Percentiles rank a stretch among this genome's conserved stretches.
Conservation (phyloP, 2,113 vertebrate species). For the Scytalopus superciliaris region DNA sequence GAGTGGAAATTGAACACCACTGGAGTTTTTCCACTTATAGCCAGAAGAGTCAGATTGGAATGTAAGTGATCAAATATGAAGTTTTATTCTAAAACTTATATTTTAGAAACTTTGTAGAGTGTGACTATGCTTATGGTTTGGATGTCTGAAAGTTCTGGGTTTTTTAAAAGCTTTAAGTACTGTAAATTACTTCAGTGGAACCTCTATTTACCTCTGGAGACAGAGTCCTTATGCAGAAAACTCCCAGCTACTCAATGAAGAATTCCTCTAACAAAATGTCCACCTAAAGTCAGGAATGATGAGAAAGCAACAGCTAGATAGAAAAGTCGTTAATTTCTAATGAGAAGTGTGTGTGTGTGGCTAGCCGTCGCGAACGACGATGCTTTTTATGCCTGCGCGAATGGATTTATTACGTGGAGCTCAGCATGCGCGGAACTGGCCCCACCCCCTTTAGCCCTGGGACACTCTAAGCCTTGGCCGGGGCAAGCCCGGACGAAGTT, state of each 20-base stretch:
- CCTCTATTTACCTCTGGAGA: neutral
- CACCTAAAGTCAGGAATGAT: neutral
- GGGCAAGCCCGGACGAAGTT: too few relatives aligned
- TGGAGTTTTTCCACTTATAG: neutral
- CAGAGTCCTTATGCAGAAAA: neutral
- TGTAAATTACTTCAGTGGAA: neutral
- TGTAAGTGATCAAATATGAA: neutral
- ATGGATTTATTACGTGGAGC: too few relatives aligned
- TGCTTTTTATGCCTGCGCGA: too few relatives aligned
- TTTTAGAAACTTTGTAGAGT: neutral
- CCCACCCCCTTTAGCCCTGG: too few relatives aligned
- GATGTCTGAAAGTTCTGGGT: accelerated
- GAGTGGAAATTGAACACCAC: neutral
- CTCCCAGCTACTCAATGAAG: neutral
- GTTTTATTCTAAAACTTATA: neutral
- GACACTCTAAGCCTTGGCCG: too few relatives aligned
- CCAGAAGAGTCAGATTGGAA: neutral
- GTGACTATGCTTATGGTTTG: neutral
- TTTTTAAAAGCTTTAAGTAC: neutral
- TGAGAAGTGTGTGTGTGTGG: accelerated
- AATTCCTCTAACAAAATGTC: neutral
- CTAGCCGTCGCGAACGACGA: too few relatives aligned
- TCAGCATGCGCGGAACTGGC: too few relatives aligned
- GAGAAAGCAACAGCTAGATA: accelerated
- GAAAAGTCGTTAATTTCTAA: neutral